These are phyloP conservation scores for Sinonovacula constricta DNA, from an alignment of 1,140 invertebrate genomes.

Conservation along the genomic window DNA sequence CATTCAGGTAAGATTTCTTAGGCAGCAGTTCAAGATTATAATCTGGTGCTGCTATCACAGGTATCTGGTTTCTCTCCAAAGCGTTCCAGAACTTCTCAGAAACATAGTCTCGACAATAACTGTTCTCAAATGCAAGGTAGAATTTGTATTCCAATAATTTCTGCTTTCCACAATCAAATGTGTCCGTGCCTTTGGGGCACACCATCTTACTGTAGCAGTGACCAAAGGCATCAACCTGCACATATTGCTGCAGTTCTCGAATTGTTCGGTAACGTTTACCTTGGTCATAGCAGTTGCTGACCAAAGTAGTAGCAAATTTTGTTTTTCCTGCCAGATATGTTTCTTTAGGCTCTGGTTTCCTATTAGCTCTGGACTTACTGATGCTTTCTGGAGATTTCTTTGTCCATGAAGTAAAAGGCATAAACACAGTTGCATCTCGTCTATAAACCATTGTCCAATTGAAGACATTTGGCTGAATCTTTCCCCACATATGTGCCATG, in stretches of 20 bases:
- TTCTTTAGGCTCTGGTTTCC: conserved; percentile 6
- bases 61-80: conserved; percentile 30
- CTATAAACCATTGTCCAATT: conserved; percentile 50
- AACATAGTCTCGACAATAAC: conserved; percentile 49
- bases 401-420: conserved; percentile 22
- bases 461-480: conserved; percentile 25
- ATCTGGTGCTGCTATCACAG: conserved; percentile 42
- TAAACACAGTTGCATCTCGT: conserved; percentile 36
- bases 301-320: conserved; percentile 39
- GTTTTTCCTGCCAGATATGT: conserved; percentile 31
- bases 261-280: conserved; percentile 44
- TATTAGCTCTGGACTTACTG: too few relatives aligned
- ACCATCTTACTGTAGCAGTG: conserved; percentile 22
- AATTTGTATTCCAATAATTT: conserved; percentile 40
- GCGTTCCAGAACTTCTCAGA: conserved; percentile 48
- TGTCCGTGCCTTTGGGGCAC: conserved; percentile 17
- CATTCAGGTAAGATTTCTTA: conserved; percentile 47
- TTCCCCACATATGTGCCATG: conserved; percentile 44
- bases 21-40: conserved; percentile 27
- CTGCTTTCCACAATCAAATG: conserved; percentile 35
- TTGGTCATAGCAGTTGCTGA: conserved; percentile 46
- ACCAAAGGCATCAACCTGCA: conserved; percentile 39
- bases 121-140: conserved; percentile 51
- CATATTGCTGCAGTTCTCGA: conserved; percentile 21
- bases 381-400: too few relatives aligned